Percentiles rank a stretch among this genome's conserved stretches.
phyloP scores from a whole-genome alignment of 2,797 vertebrate genomes.

The Tadarida brasiliensis region DNA sequence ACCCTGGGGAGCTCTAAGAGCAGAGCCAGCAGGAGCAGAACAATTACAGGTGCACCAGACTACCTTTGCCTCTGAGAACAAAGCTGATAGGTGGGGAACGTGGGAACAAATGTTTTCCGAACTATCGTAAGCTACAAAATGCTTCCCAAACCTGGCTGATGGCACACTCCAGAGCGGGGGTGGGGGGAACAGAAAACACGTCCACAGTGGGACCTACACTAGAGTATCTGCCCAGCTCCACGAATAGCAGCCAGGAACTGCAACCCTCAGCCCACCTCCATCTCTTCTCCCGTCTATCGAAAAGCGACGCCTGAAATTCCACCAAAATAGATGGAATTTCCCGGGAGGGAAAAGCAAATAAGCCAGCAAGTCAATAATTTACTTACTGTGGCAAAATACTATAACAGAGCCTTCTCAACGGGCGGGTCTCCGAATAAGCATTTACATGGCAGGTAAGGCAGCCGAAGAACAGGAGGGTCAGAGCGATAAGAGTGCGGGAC shows the following conservation, averaged over 20 bases:
- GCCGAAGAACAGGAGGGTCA: not conserved
- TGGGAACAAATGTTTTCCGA: not conserved
- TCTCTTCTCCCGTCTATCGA: not conserved
- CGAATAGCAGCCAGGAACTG: not conserved
- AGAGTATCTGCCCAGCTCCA: not conserved
- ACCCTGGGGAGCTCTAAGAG: not conserved
- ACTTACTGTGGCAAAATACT: not conserved
- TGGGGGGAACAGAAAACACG: fast-evolving
- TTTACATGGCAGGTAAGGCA: not conserved
- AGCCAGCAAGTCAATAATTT: not conserved
- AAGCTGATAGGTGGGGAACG: not conserved
- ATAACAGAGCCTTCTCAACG: not conserved
- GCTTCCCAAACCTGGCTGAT: not conserved
- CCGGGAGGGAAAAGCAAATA: not conserved
- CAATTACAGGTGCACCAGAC: not conserved
- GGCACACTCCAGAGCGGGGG: not conserved
- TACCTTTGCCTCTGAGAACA: not conserved
- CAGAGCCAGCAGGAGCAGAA: not conserved
- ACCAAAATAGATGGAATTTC: not conserved
- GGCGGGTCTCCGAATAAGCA: not conserved
- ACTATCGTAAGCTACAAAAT: not conserved
- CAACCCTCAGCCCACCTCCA: not conserved
- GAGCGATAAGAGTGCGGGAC: not conserved
- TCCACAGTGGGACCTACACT: not conserved
- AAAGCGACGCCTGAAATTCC: not conserved